Evolutionary conservation across 2,113 vertebrate genomes (phyloP).

Genomic region (Spea multiplicata): DNA sequence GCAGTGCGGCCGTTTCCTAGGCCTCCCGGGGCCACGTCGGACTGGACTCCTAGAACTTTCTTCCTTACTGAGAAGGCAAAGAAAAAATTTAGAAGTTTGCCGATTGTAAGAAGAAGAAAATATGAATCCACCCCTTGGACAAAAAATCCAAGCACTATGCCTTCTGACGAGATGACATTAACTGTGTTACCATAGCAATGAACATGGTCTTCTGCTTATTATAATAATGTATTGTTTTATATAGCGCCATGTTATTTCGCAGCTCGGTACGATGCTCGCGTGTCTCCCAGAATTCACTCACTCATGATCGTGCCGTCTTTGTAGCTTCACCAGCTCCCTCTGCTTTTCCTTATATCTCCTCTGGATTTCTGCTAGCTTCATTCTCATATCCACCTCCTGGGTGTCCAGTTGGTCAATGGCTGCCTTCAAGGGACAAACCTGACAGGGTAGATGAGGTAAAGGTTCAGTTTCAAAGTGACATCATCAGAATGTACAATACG

Average conservation of each 20-base stretch:
- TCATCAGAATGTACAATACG: no score
- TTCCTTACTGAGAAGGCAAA: slow-evolving; percentile 75
- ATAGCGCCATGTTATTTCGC: no score
- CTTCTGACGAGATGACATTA: no score
- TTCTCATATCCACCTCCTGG: slow-evolving; percentile 86
- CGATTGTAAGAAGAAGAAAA: no score
- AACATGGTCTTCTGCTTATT: no score
- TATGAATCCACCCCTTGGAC: no score
- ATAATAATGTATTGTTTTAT: no score
- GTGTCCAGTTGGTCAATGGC: slow-evolving; percentile 87
- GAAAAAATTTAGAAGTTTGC: neutral
- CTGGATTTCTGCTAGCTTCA: slow-evolving; percentile 88
- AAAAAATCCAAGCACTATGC: no score
- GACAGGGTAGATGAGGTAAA: neutral
- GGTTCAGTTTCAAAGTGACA: neutral
- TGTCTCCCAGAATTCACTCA: slow-evolving; percentile 54
- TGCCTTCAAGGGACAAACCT: slow-evolving; percentile 89
- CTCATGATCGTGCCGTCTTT: slow-evolving; percentile 85
- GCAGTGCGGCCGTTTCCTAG: slow-evolving; percentile 82
- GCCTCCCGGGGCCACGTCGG: slow-evolving; percentile 84
- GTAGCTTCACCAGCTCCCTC: slow-evolving; percentile 87
- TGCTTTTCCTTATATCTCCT: slow-evolving; percentile 93
- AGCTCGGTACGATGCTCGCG: no score
- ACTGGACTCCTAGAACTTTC: slow-evolving; percentile 90
- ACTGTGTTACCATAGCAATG: no score